phyloP scores from a whole-genome alignment of 2,888 invertebrate genomes.

The Callyntrura sp. region DNA sequence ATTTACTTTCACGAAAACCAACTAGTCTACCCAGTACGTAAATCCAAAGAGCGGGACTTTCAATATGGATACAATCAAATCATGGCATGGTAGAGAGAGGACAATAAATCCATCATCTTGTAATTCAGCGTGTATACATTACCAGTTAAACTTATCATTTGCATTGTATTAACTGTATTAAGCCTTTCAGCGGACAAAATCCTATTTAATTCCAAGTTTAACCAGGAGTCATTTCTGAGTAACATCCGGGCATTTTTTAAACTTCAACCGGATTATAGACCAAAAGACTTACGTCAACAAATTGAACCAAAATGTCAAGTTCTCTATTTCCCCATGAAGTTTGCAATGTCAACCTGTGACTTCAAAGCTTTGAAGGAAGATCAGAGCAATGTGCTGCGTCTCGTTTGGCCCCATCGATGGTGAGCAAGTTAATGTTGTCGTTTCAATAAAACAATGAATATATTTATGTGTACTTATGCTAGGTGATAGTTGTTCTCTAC shows the following conservation, averaged over 20 bases:
- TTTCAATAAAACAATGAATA: background rate
- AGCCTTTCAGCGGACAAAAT: conserved; percentile 90
- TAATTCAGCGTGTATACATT: too few relatives aligned
- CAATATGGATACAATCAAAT: conserved; percentile 92
- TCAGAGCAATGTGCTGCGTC: conserved; percentile 85
- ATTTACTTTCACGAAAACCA: conserved; percentile 93
- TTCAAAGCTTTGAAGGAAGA: conserved; percentile 29
- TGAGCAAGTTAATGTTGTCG: conserved; percentile 83
- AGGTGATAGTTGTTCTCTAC: too few relatives aligned
- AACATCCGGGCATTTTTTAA: conserved; percentile 88
- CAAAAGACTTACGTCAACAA: conserved; percentile 87
- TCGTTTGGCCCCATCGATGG: conserved; percentile 92
- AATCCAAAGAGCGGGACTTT: conserved; percentile 89
- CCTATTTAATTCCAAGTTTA: conserved; percentile 90
- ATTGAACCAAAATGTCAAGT: conserved; percentile 89
- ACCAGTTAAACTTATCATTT: too few relatives aligned
- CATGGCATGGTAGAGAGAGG: conserved; percentile 89
- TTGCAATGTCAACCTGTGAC: background rate
- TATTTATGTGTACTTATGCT: background rate
- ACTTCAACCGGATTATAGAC: conserved; percentile 89
- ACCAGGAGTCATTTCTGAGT: conserved; percentile 89
- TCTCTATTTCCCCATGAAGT: conserved; percentile 88
- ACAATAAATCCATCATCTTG: too few relatives aligned
- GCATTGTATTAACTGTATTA: background rate
- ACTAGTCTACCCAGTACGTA: conserved; percentile 89